Conservation (phyloP, 2,888 invertebrate genomes). For the Trimorus sp. region DNA sequence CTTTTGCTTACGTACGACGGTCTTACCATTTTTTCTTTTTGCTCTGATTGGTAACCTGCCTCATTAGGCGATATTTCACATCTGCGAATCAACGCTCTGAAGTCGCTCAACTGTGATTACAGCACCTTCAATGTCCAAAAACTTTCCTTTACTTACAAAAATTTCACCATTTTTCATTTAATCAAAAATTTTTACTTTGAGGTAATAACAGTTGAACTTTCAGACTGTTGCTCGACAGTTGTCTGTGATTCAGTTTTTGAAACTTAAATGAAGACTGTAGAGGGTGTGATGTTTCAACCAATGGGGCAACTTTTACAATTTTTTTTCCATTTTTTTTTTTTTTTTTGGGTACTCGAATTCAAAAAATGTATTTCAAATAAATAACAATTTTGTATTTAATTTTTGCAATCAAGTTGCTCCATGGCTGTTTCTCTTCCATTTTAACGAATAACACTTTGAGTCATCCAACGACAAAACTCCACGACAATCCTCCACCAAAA, state of each 20-base stretch:
- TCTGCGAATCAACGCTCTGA: neutral
- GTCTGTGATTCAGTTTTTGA: constrained; percentile 39
- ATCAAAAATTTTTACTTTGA: too few species aligned
- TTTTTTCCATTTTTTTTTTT: too few species aligned
- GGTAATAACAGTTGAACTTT: constrained; percentile 3
- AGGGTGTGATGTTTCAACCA: neutral
- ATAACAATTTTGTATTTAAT: too few species aligned
- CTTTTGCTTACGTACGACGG: constrained; percentile 75
- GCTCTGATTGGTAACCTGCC: constrained; percentile 70
- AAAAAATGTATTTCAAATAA: too few species aligned
- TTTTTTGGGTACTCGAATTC: too few species aligned
- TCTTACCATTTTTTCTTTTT: constrained; percentile 60
- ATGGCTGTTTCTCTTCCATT: neutral
- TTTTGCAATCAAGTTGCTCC: too few species aligned
- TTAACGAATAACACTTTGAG: neutral
- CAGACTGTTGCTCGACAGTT: constrained; percentile 39
- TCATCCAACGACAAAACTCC: too few species aligned
- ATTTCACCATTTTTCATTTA: too few species aligned
- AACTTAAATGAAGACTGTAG: constrained; percentile 4
- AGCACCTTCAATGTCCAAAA: too few species aligned
- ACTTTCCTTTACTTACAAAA: too few species aligned
- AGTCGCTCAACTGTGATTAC: too few species aligned
- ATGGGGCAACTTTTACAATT: neutral
- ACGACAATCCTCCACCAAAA: too few species aligned
- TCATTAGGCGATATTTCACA: neutral